Conservation (phyloP, 2,888 invertebrate species). For the Labia minor region DNA sequence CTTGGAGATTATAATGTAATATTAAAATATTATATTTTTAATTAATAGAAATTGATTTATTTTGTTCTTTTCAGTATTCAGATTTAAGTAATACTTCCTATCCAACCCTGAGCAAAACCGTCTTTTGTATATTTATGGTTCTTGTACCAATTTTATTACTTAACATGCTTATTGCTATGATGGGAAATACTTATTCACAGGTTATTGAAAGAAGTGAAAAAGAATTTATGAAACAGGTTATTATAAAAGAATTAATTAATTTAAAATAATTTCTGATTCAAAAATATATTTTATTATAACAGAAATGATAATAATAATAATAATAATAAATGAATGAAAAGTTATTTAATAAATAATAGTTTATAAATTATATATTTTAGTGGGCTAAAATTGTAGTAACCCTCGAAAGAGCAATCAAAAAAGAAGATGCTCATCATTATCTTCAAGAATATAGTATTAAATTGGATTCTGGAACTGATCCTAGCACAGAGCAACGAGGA, state of each 20-base stretch:
- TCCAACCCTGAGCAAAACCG: conserved; percentile 82
- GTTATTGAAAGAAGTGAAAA: conserved; percentile 98
- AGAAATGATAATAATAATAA: too few relatives aligned
- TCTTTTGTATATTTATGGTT: conserved; percentile 97
- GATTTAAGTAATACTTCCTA: conserved; percentile 84
- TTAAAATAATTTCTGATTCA: too few relatives aligned
- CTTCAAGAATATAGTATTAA: conserved; percentile 92
- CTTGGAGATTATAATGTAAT: conserved; percentile 92
- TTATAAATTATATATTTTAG: conserved; percentile 38
- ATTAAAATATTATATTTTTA: neutral
- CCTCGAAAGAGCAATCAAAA: conserved; percentile 83
- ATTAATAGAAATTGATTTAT: conserved; percentile 21
- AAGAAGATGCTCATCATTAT: conserved; percentile 79
- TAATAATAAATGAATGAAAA: neutral
- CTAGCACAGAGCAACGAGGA: conserved; percentile 75
- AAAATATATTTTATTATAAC: too few relatives aligned
- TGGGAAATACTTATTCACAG: conserved; percentile 98
- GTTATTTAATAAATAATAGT: neutral
- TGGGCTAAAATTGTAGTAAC: conserved; percentile 99
- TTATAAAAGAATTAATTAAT: conserved; percentile 19
- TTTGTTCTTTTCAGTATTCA: conserved; percentile 80
- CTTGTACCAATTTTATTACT: conserved; percentile 90
- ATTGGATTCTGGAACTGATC: conserved; percentile 71
- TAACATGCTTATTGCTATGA: conserved; percentile 99
- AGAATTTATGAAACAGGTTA: conserved; percentile 92